Conservation (phyloP, 1,140 invertebrate genomes). For the Lerema accius region DNA sequence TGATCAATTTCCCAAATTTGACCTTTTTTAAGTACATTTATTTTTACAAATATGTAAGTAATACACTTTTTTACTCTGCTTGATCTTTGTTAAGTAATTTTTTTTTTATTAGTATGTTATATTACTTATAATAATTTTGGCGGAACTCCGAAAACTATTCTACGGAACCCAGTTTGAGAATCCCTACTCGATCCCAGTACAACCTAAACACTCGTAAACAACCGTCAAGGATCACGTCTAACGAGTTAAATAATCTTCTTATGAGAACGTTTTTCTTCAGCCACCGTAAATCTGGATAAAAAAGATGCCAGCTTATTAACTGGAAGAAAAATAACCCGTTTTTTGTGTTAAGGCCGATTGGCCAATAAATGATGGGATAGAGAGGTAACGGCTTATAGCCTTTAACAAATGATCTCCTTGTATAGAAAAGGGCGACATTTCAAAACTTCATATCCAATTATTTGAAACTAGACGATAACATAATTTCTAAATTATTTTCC, state of each 20-base stretch:
- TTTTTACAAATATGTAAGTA: no score
- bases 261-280: constrained; percentile 7
- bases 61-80: no score
- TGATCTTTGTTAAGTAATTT: no score
- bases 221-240: background rate
- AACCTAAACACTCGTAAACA: constrained; percentile 2
- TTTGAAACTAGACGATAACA: no score
- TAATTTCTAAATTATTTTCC: no score
- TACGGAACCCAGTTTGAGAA: no score
- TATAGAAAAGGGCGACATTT: constrained; percentile 11
- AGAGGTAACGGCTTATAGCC: constrained; percentile 10
- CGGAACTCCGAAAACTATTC: no score
- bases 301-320: constrained; percentile 2
- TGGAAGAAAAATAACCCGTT: constrained; percentile 1
- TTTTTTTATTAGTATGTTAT: no score
- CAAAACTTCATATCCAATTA: background rate
- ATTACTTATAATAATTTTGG: no score
- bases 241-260: constrained; percentile 24
- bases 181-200: no score
- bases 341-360: constrained; percentile 20
- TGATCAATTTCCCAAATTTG: no score
- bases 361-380: constrained; percentile 6
- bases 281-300: constrained; percentile 19
- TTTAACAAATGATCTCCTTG: constrained; percentile 8
- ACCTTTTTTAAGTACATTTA: no score